phyloP scores from a whole-genome alignment of 1,140 invertebrate genomes.

The Arctopsyche grandis region DNA sequence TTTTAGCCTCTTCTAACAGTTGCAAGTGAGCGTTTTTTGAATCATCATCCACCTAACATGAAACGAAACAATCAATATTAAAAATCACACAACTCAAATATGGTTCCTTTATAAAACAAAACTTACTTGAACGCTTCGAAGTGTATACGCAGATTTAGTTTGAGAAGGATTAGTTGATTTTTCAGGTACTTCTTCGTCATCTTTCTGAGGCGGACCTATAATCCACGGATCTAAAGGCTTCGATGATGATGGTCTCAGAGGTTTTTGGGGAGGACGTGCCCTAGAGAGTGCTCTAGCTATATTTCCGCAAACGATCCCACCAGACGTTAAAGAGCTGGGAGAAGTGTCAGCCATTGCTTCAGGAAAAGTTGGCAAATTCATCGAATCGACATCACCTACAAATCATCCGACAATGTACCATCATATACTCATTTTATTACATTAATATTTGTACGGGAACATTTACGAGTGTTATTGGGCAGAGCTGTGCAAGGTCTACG shows the following conservation, averaged over 20 bases:
- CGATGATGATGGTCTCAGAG: constrained; percentile 21
- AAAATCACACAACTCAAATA: no score
- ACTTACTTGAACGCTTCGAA: background rate
- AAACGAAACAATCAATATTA: background rate
- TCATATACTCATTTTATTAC: no score
- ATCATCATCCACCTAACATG: background rate
- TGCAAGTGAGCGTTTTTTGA: background rate
- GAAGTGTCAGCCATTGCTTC: constrained; percentile 23
- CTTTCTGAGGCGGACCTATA: constrained; percentile 18
- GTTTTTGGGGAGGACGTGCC: constrained; percentile 34
- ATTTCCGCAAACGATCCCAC: constrained; percentile 50
- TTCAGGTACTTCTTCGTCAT: background rate
- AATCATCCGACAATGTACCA: no score
- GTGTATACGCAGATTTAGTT: background rate
- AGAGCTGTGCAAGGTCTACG: constrained; percentile 23
- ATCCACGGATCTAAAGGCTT: constrained; percentile 36
- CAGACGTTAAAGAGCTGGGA: constrained; percentile 48
- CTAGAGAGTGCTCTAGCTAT: constrained; percentile 49
- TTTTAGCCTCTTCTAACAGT: constrained; percentile 40
- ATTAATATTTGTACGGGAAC: no score
- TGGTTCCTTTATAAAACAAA: background rate
- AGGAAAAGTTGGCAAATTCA: constrained; percentile 35
- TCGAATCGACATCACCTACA: background rate
- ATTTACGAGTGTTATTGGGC: constrained; percentile 8
- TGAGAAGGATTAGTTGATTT: no score